Conservation (phyloP, 1,140 invertebrate species). For the Geopemphigus sp. region DNA sequence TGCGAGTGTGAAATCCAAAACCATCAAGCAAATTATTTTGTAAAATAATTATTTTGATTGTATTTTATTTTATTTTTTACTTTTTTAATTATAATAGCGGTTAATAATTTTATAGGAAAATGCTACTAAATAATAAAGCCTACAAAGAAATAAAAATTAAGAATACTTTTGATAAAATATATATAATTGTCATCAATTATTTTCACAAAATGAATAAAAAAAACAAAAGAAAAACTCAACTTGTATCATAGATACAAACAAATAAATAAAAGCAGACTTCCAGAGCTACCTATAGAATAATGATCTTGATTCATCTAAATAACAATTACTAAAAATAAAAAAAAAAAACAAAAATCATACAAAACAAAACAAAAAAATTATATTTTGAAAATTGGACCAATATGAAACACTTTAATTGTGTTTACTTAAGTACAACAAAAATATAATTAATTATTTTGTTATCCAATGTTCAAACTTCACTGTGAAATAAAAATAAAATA, state of each 20-base stretch:
- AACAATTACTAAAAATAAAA: conserved; percentile 30
- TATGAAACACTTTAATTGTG: conserved; percentile 20
- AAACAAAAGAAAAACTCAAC: conserved; percentile 41
- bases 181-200: conserved; percentile 26
- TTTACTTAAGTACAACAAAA: conserved; percentile 29
- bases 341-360: conserved; percentile 23
- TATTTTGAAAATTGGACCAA: conserved; percentile 26
- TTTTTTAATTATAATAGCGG: conserved; percentile 15
- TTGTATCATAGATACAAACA: conserved; percentile 30
- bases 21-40: conserved; percentile 46
- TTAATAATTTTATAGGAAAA: conserved; percentile 30
- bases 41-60: conserved; percentile 13
- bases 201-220: conserved; percentile 36
- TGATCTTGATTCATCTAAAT: conserved; percentile 4
- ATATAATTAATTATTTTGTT: conserved; percentile 6
- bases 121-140: conserved; percentile 29
- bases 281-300: conserved; percentile 22
- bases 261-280: conserved; percentile 20
- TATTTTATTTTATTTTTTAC: background rate
- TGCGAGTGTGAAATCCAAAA: conserved; percentile 47
- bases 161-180: conserved; percentile 36
- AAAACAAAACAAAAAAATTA: conserved; percentile 1
- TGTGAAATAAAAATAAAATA: conserved; percentile 32
- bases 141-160: conserved; percentile 15
- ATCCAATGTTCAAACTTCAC: conserved; percentile 38